Evolutionary conservation across 2,888 invertebrate species (phyloP).

Genomic region (Lasioglossum lativentre): DNA sequence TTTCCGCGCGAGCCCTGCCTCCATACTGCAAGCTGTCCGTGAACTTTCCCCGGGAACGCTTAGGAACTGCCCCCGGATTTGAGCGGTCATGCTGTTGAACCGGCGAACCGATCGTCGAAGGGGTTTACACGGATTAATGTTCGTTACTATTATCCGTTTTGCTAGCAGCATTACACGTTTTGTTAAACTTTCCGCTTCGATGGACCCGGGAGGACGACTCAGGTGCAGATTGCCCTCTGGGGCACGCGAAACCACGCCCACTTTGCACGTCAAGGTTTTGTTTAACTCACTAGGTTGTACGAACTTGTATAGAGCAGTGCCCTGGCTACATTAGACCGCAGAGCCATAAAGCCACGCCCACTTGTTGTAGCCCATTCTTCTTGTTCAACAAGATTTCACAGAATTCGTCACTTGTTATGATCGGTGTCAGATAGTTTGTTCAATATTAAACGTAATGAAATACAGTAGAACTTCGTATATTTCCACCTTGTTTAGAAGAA

Average conservation of each 20-base stretch:
- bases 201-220: background rate
- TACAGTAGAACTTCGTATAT: too few species aligned
- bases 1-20: constrained; percentile 11
- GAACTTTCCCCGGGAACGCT: background rate
- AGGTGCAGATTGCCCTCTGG: background rate
- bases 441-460: too few species aligned
- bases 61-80: background rate
- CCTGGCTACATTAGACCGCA: too few species aligned
- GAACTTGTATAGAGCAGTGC: too few species aligned
- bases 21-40: background rate
- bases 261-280: too few species aligned
- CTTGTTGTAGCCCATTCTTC: too few species aligned
- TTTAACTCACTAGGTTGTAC: too few species aligned
- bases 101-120: background rate
- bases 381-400: too few species aligned
- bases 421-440: too few species aligned
- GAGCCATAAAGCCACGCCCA: too few species aligned
- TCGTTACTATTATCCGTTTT: background rate
- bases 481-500: too few species aligned
- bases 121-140: background rate
- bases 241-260: background rate
- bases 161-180: background rate
- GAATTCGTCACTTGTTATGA: too few species aligned
- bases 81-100: background rate
- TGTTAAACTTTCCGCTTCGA: background rate